Percentiles rank a stretch among this genome's conserved stretches.
phyloP scores from a whole-genome alignment of 2,113 vertebrate genomes.

The Lepisosteus osseus region DNA sequence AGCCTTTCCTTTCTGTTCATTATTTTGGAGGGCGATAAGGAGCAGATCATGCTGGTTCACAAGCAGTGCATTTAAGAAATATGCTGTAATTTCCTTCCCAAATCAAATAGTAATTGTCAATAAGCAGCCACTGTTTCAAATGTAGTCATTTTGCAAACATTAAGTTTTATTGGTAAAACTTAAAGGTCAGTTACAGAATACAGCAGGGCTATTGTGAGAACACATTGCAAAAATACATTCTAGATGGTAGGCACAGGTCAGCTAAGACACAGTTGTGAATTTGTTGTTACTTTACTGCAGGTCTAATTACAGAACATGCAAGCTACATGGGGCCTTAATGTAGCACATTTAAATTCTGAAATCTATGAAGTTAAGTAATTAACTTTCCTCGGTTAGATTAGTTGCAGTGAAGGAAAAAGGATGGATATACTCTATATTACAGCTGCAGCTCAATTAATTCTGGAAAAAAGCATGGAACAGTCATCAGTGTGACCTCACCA shows the following conservation, averaged over 20 bases:
- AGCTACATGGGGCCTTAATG: neutral
- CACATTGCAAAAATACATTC: neutral
- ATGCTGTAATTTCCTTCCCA: neutral
- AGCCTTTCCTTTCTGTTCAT: no score
- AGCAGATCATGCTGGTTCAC: no score
- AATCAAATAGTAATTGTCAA: neutral
- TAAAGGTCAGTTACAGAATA: neutral
- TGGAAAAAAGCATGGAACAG: neutral
- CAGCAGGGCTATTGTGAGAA: neutral
- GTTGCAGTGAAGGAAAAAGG: neutral
- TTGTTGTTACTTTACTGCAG: neutral
- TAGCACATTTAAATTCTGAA: neutral
- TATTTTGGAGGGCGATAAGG: no score
- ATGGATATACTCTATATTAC: neutral
- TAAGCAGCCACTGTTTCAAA: neutral
- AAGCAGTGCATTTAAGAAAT: no score
- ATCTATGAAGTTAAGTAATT: neutral
- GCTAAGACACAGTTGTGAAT: neutral
- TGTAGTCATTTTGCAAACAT: neutral
- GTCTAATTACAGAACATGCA: slow-evolving; percentile 4
- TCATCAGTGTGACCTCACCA: slow-evolving; percentile 6
- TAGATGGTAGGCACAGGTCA: neutral
- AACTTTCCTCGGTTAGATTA: neutral
- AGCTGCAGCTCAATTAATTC: slow-evolving; percentile 11
- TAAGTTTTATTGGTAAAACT: neutral